These are phyloP conservation scores for Phrynocephalus forsythii DNA, from an alignment of 2,797 vertebrate species.

Conservation along the genomic window DNA sequence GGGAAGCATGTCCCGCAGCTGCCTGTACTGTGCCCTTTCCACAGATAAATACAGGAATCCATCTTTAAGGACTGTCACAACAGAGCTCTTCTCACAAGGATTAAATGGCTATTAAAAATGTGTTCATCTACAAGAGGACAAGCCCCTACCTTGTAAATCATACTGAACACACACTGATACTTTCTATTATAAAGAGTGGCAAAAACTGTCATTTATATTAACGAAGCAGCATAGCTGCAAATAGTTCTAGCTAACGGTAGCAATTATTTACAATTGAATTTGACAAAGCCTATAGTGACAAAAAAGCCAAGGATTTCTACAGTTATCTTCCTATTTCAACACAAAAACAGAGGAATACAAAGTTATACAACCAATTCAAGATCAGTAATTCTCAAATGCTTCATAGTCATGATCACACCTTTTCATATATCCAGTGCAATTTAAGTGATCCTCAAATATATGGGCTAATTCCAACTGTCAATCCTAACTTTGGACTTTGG, in stretches of 20 bases:
- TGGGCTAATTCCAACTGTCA: slow-evolving; percentile 36
- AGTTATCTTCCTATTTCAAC: not conserved
- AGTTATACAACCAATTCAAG: slow-evolving; percentile 20
- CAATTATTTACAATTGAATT: not conserved
- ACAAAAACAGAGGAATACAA: not conserved
- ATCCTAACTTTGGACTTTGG: too few relatives aligned
- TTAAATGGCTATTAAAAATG: slow-evolving; percentile 68
- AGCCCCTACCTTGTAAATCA: slow-evolving; percentile 61
- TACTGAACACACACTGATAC: slow-evolving; percentile 31
- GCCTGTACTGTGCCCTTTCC: slow-evolving; percentile 44
- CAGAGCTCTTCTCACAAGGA: slow-evolving; percentile 59
- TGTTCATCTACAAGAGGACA: slow-evolving; percentile 58
- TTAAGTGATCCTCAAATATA: not conserved
- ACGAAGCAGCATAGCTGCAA: slow-evolving; percentile 15
- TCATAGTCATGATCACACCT: not conserved
- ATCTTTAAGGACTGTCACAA: slow-evolving; percentile 62
- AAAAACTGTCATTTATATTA: not conserved
- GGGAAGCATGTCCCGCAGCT: slow-evolving; percentile 31
- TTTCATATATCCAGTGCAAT: not conserved
- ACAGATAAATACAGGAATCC: slow-evolving; percentile 63
- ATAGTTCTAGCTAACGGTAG: slow-evolving; percentile 13
- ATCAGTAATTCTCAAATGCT: slow-evolving; percentile 10
- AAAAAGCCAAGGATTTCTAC: not conserved
- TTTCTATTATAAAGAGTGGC: slow-evolving; percentile 31
- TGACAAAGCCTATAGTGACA: not conserved